Evolutionary conservation across 2,113 vertebrate species (phyloP).

Genomic region (Motacilla tschutschensis): DNA sequence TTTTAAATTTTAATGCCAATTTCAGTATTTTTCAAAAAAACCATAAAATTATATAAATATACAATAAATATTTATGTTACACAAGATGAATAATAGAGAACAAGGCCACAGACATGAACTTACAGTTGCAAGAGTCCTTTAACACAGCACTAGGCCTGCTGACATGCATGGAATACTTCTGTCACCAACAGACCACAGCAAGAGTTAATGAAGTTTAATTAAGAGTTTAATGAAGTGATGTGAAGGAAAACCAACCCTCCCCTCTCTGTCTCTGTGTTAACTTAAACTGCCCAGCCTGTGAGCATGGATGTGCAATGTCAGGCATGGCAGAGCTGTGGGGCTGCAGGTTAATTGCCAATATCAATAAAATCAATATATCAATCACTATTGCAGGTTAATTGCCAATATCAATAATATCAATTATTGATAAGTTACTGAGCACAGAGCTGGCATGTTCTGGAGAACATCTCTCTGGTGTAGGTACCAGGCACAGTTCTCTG

Average conservation of each 20-base stretch:
- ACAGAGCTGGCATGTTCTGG: not conserved
- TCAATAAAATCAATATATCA: no score
- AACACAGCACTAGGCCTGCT: constrained; percentile 81
- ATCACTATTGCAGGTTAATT: no score
- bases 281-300: constrained; percentile 59
- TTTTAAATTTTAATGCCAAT: constrained; percentile 84
- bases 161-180: constrained; percentile 78
- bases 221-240: constrained; percentile 62
- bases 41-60: constrained; percentile 87
- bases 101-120: constrained; percentile 83
- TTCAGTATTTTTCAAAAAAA: constrained; percentile 69
- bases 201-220: constrained; percentile 49
- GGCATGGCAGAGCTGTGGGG: constrained; percentile 23
- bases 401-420: not conserved
- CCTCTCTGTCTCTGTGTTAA: not conserved
- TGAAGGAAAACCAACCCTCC: not conserved
- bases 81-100: constrained; percentile 85
- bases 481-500: not conserved
- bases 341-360: not conserved
- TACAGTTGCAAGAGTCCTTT: constrained; percentile 80
- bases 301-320: not conserved
- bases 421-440: not conserved
- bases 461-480: not conserved
- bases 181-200: constrained; percentile 81
- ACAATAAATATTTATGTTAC: constrained; percentile 88